phyloP scores from a whole-genome alignment of 2,888 invertebrate species.

The Campoplex nolae region DNA sequence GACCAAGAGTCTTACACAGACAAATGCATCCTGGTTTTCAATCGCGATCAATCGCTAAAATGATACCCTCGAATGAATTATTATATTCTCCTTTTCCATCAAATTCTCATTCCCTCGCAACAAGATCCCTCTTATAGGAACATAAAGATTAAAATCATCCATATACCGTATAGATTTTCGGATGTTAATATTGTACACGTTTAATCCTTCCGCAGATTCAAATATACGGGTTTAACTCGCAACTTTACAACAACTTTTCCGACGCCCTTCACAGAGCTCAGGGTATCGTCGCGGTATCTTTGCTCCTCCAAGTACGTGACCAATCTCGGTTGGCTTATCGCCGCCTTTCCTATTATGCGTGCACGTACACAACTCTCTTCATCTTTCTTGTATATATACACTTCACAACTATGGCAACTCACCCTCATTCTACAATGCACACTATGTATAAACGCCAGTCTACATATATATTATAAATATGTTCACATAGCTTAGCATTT shows the following conservation, averaged over 20 bases:
- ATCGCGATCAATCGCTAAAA: background rate
- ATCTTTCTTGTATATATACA: conserved; percentile 32
- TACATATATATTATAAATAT: background rate
- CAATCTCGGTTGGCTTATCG: conserved; percentile 71
- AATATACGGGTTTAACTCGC: conserved; percentile 99
- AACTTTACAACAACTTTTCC: conserved; percentile 98
- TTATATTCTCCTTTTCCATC: background rate
- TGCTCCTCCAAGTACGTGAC: conserved; percentile 94
- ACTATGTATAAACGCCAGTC: conserved; percentile 1
- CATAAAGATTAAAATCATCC: background rate
- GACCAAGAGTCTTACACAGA: background rate
- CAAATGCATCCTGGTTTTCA: background rate
- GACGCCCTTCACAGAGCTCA: conserved; percentile 97
- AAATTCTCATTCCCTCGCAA: background rate
- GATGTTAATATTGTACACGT: background rate
- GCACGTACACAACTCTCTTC: conserved; percentile 63
- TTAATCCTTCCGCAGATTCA: conserved; percentile 92
- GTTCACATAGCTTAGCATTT: conserved; percentile 45
- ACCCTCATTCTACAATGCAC: conserved; percentile 27
- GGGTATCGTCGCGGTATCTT: conserved; percentile 97
- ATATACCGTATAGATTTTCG: background rate
- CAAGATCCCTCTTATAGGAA: background rate
- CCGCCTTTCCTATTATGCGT: conserved; percentile 60
- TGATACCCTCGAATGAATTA: background rate
- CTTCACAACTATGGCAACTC: conserved; percentile 13